Conservation (phyloP, 2,888 invertebrate genomes). For the Poecilobothrus nobilitatus region DNA sequence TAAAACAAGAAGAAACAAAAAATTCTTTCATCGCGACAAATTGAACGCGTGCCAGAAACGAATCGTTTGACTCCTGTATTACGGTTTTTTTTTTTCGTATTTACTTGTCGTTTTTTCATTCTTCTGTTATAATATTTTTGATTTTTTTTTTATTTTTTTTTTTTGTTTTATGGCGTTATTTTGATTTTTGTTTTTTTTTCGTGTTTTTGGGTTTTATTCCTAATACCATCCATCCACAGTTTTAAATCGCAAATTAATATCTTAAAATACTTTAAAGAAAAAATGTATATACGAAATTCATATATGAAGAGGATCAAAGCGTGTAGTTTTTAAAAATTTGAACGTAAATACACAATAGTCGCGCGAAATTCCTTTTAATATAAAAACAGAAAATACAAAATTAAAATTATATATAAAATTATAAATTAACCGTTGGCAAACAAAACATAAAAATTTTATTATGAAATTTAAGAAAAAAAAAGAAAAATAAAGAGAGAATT, state of each 20-base stretch:
- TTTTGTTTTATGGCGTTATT: too few relatives aligned
- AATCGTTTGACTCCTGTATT: not conserved
- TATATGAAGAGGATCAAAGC: not conserved
- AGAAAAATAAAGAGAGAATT: not conserved
- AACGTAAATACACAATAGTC: not conserved
- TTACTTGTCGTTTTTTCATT: not conserved
- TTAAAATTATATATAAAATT: not conserved
- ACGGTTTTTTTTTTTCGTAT: not conserved
- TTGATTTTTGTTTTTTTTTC: too few relatives aligned
- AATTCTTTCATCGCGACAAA: not conserved
- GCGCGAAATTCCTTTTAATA: not conserved
- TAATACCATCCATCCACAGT: not conserved
- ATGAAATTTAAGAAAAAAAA: not conserved
- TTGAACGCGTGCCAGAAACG: slow-evolving; percentile 6
- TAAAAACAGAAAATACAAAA: not conserved
- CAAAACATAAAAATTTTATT: not conserved
- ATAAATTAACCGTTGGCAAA: not conserved
- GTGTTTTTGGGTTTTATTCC: too few relatives aligned
- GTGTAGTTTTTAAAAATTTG: not conserved
- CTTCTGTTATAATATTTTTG: too few relatives aligned
- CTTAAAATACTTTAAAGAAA: too few relatives aligned
- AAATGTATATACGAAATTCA: not conserved
- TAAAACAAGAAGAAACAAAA: not conserved
- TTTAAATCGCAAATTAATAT: not conserved
- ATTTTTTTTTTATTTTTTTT: too few relatives aligned